phyloP scores from a whole-genome alignment of 1,140 invertebrate species.

The Phymastichus coffea region DNA sequence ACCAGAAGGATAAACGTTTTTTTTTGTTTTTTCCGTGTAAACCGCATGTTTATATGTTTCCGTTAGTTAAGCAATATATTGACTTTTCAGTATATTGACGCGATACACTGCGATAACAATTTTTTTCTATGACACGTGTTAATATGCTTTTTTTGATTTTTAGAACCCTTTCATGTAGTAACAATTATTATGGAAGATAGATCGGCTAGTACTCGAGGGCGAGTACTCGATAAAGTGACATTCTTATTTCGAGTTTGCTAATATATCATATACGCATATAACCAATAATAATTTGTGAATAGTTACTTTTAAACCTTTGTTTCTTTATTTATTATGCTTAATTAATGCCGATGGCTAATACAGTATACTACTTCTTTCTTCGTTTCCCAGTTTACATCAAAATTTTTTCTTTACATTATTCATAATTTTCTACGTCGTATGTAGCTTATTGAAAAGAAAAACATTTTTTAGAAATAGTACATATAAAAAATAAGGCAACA shows the following conservation, averaged over 20 bases:
- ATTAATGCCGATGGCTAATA: constrained; percentile 35
- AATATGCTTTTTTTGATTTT: constrained; percentile 39
- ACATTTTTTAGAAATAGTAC: no score
- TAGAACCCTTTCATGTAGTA: constrained; percentile 38
- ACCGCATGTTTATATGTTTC: no score
- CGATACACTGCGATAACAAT: background rate
- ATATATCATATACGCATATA: constrained; percentile 15
- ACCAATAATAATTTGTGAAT: constrained; percentile 29
- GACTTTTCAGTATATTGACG: constrained; percentile 15
- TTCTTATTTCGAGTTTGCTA: constrained; percentile 17
- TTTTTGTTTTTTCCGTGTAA: no score
- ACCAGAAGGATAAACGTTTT: constrained; percentile 33
- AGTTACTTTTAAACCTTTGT: constrained; percentile 32
- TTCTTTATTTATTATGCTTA: constrained; percentile 34
- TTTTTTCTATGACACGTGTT: constrained; percentile 12
- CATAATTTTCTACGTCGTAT: constrained; percentile 8
- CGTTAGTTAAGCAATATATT: no score
- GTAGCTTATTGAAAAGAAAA: constrained; percentile 3
- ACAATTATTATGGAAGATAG: constrained; percentile 39
- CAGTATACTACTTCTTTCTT: constrained; percentile 33
- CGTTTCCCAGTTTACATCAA: constrained; percentile 34
- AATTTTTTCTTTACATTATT: constrained; percentile 12
- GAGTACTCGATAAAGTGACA: constrained; percentile 39
- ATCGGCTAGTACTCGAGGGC: constrained; percentile 31
- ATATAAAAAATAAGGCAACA: constrained; percentile 13